Evolutionary conservation across 2,113 vertebrate genomes (phyloP), one percentile per base, ranked within the genome.

Genomic region (Cinclus cinclus): DNA sequence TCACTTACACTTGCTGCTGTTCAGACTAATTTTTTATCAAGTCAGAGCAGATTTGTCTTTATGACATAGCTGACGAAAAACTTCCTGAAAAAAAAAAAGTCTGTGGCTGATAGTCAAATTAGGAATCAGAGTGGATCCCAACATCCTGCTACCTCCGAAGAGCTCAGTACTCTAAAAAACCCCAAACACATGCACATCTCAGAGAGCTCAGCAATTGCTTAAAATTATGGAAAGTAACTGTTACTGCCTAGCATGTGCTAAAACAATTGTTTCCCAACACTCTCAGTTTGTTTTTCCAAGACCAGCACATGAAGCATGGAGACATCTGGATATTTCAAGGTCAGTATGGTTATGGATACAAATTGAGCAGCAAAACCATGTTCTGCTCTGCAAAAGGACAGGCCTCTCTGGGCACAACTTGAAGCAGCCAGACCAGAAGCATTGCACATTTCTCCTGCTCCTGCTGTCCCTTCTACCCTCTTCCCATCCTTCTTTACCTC

Each of bases 1-100:
- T 95, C 84, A 96, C 93, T 92, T 97, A 81, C 64, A 95, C 64
- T 95, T 30, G 4, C 52, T 87, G 80, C 85, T 23, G 37, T 90
- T 82, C 44, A 96, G 67, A 67, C 63, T 87, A 56, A 88, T 92
- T 93, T 93, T 92, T 94, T 94, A 94, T 92, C 92, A 92, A 89
- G 49, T 92, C 78, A 88, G 33, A 89, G 41, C 50, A 94, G 55
- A 87, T 95, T 96, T 83, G 39, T 95, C 39, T 87, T 22, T 59
- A 16, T 82, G 62, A 80, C 81, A 89, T 27, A 88, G 55, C 33
- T 92, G 75, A 53, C 7, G 13, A 88, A 53, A 91, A 73, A 31
- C 37, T 93, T 83, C 69, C 87, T 64, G 44, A 35, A 69, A 73
- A 65, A 47, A 62, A 50, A 63, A 25, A 79, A 91, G 89, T 23